Conservation (phyloP, 2,888 invertebrate species). For the Caenorhabditis sinica region DNA sequence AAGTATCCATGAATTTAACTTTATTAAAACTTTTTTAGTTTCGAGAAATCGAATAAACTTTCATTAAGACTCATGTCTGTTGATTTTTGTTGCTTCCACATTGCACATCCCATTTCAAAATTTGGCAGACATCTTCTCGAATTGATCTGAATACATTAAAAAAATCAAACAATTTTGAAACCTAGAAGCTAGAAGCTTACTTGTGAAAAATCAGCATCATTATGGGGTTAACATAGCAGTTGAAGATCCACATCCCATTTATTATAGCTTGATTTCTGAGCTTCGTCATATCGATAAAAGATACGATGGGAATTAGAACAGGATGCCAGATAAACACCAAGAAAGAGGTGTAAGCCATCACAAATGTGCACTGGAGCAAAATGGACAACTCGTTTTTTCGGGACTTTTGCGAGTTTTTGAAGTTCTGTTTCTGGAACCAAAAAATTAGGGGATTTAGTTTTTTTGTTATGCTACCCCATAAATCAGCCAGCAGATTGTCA, state of each 20-base stretch:
- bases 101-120: no score
- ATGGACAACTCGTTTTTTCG: neutral
- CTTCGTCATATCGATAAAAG: conserved; percentile 13
- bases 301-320: neutral
- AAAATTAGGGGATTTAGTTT: neutral
- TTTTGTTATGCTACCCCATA: neutral
- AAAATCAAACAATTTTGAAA: neutral
- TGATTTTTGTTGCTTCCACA: no score
- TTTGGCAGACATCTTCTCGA: neutral
- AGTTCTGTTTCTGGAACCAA: neutral
- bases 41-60: no score
- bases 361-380: neutral
- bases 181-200: neutral
- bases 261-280: neutral
- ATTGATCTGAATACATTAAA: neutral
- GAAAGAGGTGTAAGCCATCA: neutral
- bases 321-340: neutral
- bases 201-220: conserved; percentile 9
- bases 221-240: conserved; percentile 19
- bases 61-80: no score
- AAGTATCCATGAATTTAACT: neutral
- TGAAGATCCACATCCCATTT: neutral
- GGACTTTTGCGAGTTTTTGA: neutral
- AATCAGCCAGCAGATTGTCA: neutral
- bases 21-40: no score